Conservation (phyloP, 2,113 vertebrate species). For the Leptosomus discolor region DNA sequence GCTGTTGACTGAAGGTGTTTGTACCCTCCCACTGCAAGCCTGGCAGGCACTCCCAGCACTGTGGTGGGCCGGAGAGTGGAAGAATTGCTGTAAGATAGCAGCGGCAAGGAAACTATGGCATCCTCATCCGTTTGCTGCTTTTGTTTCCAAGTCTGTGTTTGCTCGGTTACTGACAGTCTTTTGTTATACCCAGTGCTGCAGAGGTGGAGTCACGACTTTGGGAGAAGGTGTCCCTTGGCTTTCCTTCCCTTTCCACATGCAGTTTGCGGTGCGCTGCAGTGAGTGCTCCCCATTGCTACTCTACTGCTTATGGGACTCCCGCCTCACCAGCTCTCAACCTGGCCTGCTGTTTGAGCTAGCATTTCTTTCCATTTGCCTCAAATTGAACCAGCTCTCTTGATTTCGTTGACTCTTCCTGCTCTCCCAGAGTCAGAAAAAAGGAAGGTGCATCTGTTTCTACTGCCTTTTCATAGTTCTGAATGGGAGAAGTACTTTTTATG, state of each 20-base stretch:
- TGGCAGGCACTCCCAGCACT: not conserved
- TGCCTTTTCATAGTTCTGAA: not conserved
- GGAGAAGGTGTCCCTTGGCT: not conserved
- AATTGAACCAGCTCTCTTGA: not conserved
- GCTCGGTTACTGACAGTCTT: not conserved
- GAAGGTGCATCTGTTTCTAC: not conserved
- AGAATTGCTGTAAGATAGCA: not conserved
- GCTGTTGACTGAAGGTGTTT: not conserved
- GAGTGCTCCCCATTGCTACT: not conserved
- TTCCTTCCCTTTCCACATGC: not conserved
- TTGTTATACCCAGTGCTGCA: not conserved
- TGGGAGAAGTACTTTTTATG: not conserved
- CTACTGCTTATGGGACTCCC: not conserved
- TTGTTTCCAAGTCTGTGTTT: not conserved
- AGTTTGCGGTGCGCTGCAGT: not conserved
- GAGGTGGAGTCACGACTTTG: not conserved
- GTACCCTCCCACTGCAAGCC: not conserved
- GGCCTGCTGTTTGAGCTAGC: not conserved
- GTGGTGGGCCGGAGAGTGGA: not conserved
- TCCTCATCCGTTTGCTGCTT: not conserved
- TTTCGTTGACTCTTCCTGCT: not conserved
- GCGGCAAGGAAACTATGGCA: not conserved
- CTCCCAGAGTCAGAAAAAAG: not conserved
- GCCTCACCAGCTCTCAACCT: not conserved
- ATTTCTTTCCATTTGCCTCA: not conserved